Evolutionary conservation across 2,113 vertebrate species (phyloP).

Genomic region (Raja brachyura): DNA sequence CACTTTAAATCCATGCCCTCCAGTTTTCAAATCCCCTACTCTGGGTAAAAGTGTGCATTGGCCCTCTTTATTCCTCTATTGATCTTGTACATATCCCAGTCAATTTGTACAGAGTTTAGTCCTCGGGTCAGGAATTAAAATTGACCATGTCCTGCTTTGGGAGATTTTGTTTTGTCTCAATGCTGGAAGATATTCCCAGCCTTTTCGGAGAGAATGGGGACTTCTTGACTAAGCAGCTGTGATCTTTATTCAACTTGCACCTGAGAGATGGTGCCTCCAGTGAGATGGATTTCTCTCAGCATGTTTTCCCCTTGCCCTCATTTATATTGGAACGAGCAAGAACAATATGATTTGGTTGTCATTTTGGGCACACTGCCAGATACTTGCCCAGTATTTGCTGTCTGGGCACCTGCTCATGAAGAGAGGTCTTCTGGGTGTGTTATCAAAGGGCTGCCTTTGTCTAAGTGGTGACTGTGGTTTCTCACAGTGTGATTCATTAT

Average conservation of each 20-base stretch:
- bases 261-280: background rate
- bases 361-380: background rate
- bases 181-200: background rate
- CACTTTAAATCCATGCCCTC: too few species aligned
- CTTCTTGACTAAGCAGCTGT: background rate
- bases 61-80: too few species aligned
- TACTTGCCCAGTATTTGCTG: background rate
- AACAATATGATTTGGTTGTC: background rate
- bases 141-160: background rate
- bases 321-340: background rate
- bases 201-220: background rate
- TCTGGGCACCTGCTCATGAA: background rate
- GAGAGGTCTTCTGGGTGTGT: background rate
- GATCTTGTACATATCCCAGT: background rate
- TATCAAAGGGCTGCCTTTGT: background rate
- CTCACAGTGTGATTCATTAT: background rate
- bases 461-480: background rate
- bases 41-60: too few species aligned
- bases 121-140: background rate
- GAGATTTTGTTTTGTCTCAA: background rate
- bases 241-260: too few species aligned
- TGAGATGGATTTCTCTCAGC: background rate
- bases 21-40: too few species aligned
- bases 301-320: background rate
- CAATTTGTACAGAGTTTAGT: background rate